Conservation (phyloP, 2,113 vertebrate species). For the Odocoileus hemionus region DNA sequence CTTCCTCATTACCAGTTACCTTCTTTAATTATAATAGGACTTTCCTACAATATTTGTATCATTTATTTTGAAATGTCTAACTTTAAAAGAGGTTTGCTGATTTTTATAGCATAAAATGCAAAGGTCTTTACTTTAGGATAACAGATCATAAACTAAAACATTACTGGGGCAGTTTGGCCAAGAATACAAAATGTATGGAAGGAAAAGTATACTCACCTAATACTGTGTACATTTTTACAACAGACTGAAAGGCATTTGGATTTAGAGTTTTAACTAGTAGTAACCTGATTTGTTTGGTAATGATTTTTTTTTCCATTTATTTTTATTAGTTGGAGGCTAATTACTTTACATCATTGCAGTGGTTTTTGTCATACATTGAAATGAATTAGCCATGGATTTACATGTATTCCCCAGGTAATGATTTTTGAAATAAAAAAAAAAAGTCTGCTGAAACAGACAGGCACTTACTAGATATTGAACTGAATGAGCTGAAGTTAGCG, state of each 20-base stretch:
- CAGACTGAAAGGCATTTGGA: neutral
- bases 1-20: slow-evolving; percentile 2
- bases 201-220: neutral
- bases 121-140: slow-evolving; percentile 34
- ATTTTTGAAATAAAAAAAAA: slow-evolving; percentile 17
- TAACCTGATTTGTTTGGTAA: slow-evolving; percentile 18
- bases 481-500: neutral
- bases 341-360: too few relatives aligned
- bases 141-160: slow-evolving; percentile 28
- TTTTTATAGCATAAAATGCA: slow-evolving; percentile 46
- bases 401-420: neutral
- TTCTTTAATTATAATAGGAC: slow-evolving; percentile 59
- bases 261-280: neutral
- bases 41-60: slow-evolving; percentile 62
- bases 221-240: neutral
- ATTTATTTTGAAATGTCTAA: slow-evolving; percentile 47
- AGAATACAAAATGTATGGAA: neutral
- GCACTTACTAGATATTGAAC: slow-evolving; percentile 21
- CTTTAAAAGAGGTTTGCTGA: slow-evolving; percentile 59
- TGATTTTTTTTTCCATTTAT: neutral
- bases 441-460: neutral
- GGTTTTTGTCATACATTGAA: too few relatives aligned
- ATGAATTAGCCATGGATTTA: too few relatives aligned
- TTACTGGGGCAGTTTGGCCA: neutral
- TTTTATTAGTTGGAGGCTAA: too few relatives aligned